phyloP scores from a whole-genome alignment of 2,888 invertebrate species.

The Xanthia togata region DNA sequence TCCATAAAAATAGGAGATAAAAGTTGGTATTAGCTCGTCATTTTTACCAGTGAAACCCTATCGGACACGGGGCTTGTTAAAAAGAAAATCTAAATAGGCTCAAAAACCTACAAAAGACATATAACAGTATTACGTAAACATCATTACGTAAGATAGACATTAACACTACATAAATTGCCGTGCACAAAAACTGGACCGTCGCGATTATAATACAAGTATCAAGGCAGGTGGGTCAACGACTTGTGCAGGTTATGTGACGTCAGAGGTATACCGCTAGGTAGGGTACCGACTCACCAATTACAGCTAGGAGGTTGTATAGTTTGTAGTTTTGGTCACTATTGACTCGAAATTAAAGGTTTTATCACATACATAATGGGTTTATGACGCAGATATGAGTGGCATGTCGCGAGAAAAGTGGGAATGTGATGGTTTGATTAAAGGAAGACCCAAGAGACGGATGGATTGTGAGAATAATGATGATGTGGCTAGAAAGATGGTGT shows the following conservation, averaged over 20 bases:
- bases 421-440: too few species aligned
- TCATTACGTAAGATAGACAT: slow-evolving; percentile 27
- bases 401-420: too few species aligned
- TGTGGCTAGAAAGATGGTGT: too few species aligned
- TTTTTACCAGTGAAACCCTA: background rate
- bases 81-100: background rate
- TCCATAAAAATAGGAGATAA: background rate
- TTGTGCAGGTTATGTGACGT: slow-evolving; percentile 60
- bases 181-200: slow-evolving; percentile 1
- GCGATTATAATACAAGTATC: slow-evolving; percentile 51
- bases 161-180: slow-evolving; percentile 11
- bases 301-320: slow-evolving; percentile 3
- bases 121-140: slow-evolving; percentile 9
- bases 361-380: background rate
- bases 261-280: slow-evolving; percentile 58
- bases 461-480: too few species aligned
- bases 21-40: background rate
- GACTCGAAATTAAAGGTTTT: background rate
- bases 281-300: slow-evolving; percentile 34
- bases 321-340: slow-evolving; percentile 5
- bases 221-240: slow-evolving; percentile 65
- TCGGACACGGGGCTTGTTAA: background rate
- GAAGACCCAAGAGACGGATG: too few species aligned
- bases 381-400: too few species aligned
- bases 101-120: background rate